Evolutionary conservation across 2,797 vertebrate genomes (phyloP).

Genomic region (Cyprinella venusta): DNA sequence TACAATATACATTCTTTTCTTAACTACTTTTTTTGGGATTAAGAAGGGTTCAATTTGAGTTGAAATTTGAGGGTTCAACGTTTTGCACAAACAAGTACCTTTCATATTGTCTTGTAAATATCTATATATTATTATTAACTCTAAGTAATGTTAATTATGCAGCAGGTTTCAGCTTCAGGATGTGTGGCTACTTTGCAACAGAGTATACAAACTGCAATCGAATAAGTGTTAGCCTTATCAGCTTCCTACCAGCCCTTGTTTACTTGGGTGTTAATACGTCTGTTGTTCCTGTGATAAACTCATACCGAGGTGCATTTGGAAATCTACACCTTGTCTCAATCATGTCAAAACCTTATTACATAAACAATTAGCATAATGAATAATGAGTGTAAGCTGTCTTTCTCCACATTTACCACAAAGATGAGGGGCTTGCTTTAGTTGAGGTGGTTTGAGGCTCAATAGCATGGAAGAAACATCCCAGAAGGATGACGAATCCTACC

Average conservation of each 20-base stretch:
- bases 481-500: constrained; percentile 31
- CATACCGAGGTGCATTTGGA: background rate
- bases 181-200: background rate
- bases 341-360: constrained; percentile 8
- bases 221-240: constrained; percentile 40
- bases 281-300: constrained; percentile 21
- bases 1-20: no score
- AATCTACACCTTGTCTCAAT: constrained; percentile 21
- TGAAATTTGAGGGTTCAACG: no score
- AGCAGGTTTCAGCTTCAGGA: background rate
- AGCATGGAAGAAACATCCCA: background rate
- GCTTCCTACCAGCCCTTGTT: constrained; percentile 39
- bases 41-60: no score
- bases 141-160: background rate
- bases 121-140: background rate
- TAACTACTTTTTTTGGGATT: no score
- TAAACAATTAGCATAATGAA: constrained; percentile 1
- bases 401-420: background rate
- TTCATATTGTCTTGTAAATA: background rate
- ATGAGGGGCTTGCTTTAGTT: background rate
- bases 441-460: constrained; percentile 9
- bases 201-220: constrained; percentile 17
- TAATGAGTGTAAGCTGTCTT: background rate
- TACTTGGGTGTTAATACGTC: constrained; percentile 45
- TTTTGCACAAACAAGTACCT: no score